Percentiles rank a stretch among this genome's conserved stretches.
These are phyloP conservation scores for Antheraea yamamai DNA, from an alignment of 2,888 invertebrate species.

Conservation along the genomic window DNA sequence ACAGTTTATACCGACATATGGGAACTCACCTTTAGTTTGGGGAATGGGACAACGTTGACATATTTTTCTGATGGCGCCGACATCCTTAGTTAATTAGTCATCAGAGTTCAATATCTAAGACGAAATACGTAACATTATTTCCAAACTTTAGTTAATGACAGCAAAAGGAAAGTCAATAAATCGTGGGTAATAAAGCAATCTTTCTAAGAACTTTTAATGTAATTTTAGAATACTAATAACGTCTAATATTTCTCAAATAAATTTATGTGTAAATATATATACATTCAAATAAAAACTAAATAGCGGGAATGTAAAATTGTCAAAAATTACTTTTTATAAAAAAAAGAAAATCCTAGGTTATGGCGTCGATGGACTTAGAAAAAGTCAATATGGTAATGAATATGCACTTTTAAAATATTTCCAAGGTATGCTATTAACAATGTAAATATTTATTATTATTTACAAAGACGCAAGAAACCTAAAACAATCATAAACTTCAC, in stretches of 20 bases:
- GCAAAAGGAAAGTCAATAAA: neutral
- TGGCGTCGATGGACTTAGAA: conserved; percentile 41
- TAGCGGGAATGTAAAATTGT: conserved; percentile 61
- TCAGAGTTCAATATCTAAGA: neutral
- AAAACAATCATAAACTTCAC: conserved; percentile 30
- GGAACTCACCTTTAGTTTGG: conserved; percentile 48
- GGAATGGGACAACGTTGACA: conserved; percentile 49
- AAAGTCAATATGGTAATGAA: conserved; percentile 36
- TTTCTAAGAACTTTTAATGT: neutral
- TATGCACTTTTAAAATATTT: conserved; percentile 22
- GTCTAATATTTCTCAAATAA: conserved; percentile 2
- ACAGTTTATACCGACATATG: conserved; percentile 18
- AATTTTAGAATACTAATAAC: neutral
- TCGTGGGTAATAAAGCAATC: neutral
- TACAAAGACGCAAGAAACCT: conserved; percentile 21
- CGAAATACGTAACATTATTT: neutral
- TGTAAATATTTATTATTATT: conserved; percentile 16
- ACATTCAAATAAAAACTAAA: conserved; percentile 39
- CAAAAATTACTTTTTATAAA: conserved; percentile 60
- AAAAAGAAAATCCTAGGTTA: conserved; percentile 54
- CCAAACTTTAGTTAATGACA: neutral
- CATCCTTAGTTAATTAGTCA: neutral
- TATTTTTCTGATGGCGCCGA: conserved; percentile 5
- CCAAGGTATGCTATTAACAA: conserved; percentile 16
- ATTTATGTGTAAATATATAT: neutral